These are phyloP conservation scores for Trypoxylon attenuatum DNA, from an alignment of 2,888 invertebrate genomes.

Conservation along the genomic window DNA sequence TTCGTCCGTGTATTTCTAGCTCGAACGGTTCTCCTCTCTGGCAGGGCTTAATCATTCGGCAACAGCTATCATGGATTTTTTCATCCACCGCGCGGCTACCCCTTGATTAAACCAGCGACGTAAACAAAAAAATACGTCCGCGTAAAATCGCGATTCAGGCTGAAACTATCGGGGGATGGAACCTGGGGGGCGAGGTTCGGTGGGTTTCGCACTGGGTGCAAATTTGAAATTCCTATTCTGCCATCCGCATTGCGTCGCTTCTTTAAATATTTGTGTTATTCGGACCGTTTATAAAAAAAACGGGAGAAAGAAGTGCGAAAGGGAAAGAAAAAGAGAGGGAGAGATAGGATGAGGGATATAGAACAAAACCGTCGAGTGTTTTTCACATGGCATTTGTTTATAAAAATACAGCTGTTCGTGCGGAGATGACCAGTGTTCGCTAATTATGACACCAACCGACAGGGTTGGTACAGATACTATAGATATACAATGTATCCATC, in stretches of 20 bases:
- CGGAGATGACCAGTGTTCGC: neutral
- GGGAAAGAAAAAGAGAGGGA: too few species aligned
- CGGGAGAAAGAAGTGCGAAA: too few species aligned
- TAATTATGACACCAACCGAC: neutral
- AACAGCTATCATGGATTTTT: neutral
- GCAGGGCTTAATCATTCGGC: constrained; percentile 13
- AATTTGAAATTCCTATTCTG: constrained; percentile 33
- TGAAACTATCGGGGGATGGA: too few species aligned
- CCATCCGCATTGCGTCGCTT: neutral
- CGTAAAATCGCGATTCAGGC: neutral
- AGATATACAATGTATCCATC: too few species aligned
- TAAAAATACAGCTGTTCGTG: neutral
- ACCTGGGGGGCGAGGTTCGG: too few species aligned
- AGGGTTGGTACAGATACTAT: too few species aligned
- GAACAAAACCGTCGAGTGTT: too few species aligned
- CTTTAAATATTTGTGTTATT: constrained; percentile 26
- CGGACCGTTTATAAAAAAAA: constrained; percentile 4
- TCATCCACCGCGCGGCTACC: neutral
- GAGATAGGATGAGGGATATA: too few species aligned
- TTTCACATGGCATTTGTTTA: neutral
- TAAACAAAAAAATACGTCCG: constrained; percentile 9
- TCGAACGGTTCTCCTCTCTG: neutral
- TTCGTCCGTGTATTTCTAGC: neutral
- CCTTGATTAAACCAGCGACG: constrained; percentile 17
- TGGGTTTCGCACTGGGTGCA: constrained; percentile 4